These are phyloP conservation scores for Macropodus opercularis DNA, from an alignment of 2,797 vertebrate genomes.

Conservation along the genomic window DNA sequence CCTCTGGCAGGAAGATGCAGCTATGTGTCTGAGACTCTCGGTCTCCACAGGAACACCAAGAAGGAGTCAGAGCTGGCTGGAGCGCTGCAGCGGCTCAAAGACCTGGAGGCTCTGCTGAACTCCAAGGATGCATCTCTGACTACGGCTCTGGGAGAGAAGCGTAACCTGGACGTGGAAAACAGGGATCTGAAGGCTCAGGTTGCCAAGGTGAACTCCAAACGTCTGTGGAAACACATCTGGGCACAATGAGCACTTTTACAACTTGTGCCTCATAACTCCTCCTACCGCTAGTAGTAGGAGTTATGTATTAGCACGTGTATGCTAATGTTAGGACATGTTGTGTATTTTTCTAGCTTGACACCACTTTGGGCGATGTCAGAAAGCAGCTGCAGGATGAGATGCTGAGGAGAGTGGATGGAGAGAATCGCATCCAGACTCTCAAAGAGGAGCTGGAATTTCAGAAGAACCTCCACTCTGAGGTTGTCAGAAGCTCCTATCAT, in stretches of 20 bases:
- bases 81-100: constrained; percentile 89
- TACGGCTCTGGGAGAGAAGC: constrained; percentile 92
- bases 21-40: background rate
- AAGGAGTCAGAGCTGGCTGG: constrained; percentile 90
- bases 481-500: constrained; percentile 16
- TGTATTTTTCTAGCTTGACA: constrained; percentile 82
- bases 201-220: constrained; percentile 86
- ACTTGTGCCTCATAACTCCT: background rate
- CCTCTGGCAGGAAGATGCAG: background rate
- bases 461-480: constrained; percentile 93
- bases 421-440: constrained; percentile 94
- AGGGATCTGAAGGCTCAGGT: constrained; percentile 89
- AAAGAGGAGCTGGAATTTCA: constrained; percentile 95
- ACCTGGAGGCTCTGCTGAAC: constrained; percentile 94
- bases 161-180: constrained; percentile 88
- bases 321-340: background rate
- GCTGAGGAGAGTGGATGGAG: constrained; percentile 92
- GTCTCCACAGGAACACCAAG: constrained; percentile 86
- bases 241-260: background rate
- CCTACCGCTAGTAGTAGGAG: background rate
- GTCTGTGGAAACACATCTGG: constrained; percentile 56
- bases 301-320: background rate
- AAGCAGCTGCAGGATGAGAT: constrained; percentile 99
- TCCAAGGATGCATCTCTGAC: constrained; percentile 93
- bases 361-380: constrained; percentile 84